A percentile compares a stretch with the other conserved stretches of the same genome.
phyloP scores from a whole-genome alignment of 2,888 invertebrate genomes.

The Gastrophysa polygoni region DNA sequence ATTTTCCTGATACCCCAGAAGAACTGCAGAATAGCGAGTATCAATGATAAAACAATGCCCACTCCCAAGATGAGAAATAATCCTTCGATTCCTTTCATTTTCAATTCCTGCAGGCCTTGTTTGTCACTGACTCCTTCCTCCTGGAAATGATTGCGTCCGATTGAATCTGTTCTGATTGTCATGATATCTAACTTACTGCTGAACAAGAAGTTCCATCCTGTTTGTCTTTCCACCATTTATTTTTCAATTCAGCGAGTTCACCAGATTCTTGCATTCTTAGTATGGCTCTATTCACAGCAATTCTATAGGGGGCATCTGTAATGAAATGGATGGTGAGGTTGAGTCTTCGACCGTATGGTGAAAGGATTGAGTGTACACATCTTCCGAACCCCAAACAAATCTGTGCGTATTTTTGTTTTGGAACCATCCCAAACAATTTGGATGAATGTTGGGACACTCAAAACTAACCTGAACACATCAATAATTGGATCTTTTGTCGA shows the following conservation, averaged over 20 bases:
- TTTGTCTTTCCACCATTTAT: slow-evolving; percentile 89
- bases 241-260: slow-evolving; percentile 77
- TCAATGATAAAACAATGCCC: slow-evolving; percentile 73
- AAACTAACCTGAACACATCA: too few species aligned
- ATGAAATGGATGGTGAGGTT: slow-evolving; percentile 23
- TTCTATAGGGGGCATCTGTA: slow-evolving; percentile 76
- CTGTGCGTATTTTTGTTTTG: too few species aligned
- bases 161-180: background rate
- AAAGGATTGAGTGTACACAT: too few species aligned
- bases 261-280: slow-evolving; percentile 90
- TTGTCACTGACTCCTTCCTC: slow-evolving; percentile 18
- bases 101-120: slow-evolving; percentile 54
- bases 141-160: background rate
- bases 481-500: too few species aligned
- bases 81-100: slow-evolving; percentile 86
- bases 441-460: too few species aligned
- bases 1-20: slow-evolving; percentile 80
- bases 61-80: slow-evolving; percentile 83
- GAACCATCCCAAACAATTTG: too few species aligned
- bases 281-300: slow-evolving; percentile 85
- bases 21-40: slow-evolving; percentile 82
- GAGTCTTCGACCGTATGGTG: too few species aligned
- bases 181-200: background rate
- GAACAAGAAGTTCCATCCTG: slow-evolving; percentile 39
- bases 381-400: too few species aligned